Evolutionary conservation across 2,113 vertebrate genomes (phyloP).

Genomic region (Coracopsis vasa): DNA sequence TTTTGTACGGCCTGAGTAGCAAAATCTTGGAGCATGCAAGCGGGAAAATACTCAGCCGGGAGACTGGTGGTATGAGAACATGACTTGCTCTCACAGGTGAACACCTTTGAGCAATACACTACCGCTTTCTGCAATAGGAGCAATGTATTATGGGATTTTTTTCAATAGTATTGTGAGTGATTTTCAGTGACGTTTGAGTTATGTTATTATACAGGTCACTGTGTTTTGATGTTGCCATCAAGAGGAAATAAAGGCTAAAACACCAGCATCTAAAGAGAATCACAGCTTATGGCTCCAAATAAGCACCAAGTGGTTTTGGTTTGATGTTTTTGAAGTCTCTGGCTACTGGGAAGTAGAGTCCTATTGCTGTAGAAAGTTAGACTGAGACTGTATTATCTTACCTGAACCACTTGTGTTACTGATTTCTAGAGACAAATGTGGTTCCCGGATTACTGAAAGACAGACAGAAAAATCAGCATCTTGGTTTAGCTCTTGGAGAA

Average conservation of each 20-base stretch:
- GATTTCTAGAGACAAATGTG: neutral
- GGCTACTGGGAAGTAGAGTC: neutral
- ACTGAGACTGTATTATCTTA: neutral
- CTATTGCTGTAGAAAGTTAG: neutral
- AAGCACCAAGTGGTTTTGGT: neutral
- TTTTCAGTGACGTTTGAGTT: neutral
- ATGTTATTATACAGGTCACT: neutral
- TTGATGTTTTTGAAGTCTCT: neutral
- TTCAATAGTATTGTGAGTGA: neutral
- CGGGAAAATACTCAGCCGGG: neutral
- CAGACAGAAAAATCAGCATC: neutral
- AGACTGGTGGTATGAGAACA: neutral
- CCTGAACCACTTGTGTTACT: neutral
- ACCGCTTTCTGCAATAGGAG: neutral
- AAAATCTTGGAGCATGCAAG: neutral
- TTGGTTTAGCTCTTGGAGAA: neutral
- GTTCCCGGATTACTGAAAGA: neutral
- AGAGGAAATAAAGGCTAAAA: neutral
- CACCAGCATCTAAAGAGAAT: neutral
- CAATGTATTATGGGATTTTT: neutral
- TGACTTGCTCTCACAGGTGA: neutral
- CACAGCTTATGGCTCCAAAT: neutral
- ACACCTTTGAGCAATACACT: neutral
- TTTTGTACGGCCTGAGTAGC: neutral
- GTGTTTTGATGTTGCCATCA: neutral